Conservation (phyloP, 2,888 invertebrate species). For the Parasteatoda lunata region DNA sequence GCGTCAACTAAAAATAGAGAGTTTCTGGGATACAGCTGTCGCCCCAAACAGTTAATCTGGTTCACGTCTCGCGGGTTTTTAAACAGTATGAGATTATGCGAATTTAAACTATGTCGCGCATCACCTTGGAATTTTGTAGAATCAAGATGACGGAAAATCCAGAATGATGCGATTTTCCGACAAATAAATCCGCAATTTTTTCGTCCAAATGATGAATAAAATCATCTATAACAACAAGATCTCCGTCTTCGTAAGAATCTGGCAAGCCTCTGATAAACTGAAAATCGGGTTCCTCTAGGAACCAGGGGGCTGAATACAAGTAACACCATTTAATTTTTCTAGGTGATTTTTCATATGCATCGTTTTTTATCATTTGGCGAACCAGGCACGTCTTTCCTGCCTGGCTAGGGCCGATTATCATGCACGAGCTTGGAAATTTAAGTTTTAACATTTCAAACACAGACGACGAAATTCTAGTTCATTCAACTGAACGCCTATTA, state of each 20-base stretch:
- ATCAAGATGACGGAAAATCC: too few species aligned
- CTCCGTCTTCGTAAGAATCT: too few species aligned
- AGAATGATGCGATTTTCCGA: too few species aligned
- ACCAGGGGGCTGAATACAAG: not conserved
- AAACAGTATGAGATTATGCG: too few species aligned
- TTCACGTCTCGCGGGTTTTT: too few species aligned
- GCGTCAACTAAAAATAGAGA: not conserved
- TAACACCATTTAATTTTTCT: not conserved
- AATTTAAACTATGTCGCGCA: too few species aligned
- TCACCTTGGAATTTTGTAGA: too few species aligned
- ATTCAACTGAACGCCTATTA: not conserved
- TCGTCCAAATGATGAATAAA: not conserved
- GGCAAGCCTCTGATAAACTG: not conserved
- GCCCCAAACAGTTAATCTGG: not conserved
- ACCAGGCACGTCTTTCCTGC: not conserved
- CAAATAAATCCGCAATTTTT: too few species aligned
- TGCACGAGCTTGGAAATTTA: not conserved
- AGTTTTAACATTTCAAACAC: not conserved
- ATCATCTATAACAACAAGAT: not conserved
- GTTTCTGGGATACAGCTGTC: not conserved
- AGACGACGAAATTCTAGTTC: not conserved
- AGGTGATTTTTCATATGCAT: too few species aligned
- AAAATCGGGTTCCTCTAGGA: conserved; percentile 1
- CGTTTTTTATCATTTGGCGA: too few species aligned
- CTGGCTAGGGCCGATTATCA: not conserved